Percentiles rank a stretch among this genome's conserved stretches.
Conservation (phyloP, 2,888 invertebrate species). For the Chloromyia formosa region DNA sequence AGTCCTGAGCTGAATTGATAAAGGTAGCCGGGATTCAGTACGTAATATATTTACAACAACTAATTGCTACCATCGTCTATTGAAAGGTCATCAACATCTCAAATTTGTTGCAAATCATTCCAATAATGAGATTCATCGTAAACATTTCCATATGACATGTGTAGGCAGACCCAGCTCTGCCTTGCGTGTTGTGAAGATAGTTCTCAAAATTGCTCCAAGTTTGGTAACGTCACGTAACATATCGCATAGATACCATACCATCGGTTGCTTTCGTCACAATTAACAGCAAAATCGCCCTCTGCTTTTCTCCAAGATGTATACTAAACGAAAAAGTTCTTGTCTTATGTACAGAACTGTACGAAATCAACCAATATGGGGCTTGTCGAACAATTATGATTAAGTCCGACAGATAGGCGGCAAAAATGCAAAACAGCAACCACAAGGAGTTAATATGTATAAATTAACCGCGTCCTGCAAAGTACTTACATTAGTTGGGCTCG, state of each 20-base stretch:
- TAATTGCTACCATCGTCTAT: not conserved
- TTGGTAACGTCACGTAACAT: not conserved
- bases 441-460: conserved; percentile 21
- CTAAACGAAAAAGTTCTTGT: too few relatives aligned
- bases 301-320: too few relatives aligned
- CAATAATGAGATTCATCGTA: conserved; percentile 36
- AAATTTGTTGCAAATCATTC: conserved; percentile 39
- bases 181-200: conserved; percentile 11
- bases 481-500: too few relatives aligned
- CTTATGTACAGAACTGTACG: conserved; percentile 11
- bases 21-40: too few relatives aligned
- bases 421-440: conserved; percentile 12
- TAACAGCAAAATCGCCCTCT: too few relatives aligned
- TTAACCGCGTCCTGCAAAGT: conserved; percentile 1
- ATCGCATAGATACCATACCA: not conserved
- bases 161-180: conserved; percentile 12
- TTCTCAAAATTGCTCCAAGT: not conserved
- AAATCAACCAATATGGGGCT: not conserved
- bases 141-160: conserved; percentile 2
- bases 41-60: not conserved
- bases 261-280: not conserved
- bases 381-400: conserved; percentile 22
- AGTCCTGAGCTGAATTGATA: too few relatives aligned
- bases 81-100: conserved; percentile 30
- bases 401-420: conserved; percentile 9